A percentile compares a stretch with the other conserved stretches of the same genome.
Evolutionary conservation across 1,140 invertebrate species (phyloP).

Genomic region (Mercenaria mercenaria): DNA sequence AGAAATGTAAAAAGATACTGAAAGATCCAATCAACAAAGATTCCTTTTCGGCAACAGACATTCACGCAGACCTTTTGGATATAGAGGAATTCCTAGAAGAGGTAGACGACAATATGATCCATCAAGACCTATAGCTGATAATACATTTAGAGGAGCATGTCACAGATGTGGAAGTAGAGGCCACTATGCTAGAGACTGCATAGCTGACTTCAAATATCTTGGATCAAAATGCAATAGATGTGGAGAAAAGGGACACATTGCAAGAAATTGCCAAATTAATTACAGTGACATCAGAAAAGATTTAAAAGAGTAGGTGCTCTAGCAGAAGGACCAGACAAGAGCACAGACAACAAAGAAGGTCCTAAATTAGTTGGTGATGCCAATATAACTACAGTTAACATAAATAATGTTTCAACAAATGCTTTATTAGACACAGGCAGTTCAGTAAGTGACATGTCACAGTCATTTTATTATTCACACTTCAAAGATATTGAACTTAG

Average conservation of each 20-base stretch:
- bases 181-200: not conserved
- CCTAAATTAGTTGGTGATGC: not conserved
- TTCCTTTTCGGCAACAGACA: not conserved
- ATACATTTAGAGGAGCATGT: not conserved
- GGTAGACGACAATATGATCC: not conserved
- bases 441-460: conserved; percentile 35
- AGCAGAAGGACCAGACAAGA: not conserved
- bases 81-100: not conserved
- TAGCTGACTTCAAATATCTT: no score
- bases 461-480: conserved; percentile 44
- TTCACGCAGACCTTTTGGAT: no score
- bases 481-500: not conserved
- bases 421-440: conserved; percentile 60
- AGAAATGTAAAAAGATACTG: not conserved
- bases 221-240: not conserved
- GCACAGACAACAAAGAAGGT: not conserved
- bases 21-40: not conserved
- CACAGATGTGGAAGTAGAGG: not conserved
- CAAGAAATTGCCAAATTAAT: not conserved
- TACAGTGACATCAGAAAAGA: not conserved
- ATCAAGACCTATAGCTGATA: not conserved
- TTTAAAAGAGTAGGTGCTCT: conserved; percentile 46
- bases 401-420: not conserved
- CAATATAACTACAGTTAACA: not conserved
- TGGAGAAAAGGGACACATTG: not conserved